Evolutionary conservation across 2,113 vertebrate species (phyloP), one percentile per base, ranked within the genome.

Genomic region (Leucoraja erinaceus): DNA sequence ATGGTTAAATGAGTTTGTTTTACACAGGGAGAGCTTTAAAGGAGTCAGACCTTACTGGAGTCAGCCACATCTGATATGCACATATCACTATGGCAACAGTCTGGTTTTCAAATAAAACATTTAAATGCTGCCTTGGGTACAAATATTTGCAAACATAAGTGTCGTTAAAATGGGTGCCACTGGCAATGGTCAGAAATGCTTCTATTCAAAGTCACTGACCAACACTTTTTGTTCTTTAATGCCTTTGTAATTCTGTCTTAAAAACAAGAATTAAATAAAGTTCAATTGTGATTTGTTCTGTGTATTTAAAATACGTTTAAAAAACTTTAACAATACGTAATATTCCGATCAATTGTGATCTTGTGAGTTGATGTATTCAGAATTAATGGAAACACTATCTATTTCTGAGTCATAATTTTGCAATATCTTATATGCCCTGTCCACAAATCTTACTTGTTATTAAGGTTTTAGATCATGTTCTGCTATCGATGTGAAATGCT

Each of bases 31-130:
- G 54, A 4, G 54, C 25, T 86, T 61, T 6, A 14, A 63, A 63
- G 59, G 83, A 14, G 5, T 18, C 83, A 88, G 59, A 31, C n/a
- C 59, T 86, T 63, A 0, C 12, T 31, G n/a, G 0, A 16, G 11
- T n/a, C 59, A 61, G 28, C 12, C 59, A 31, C 11, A 31, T 63
- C 12, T 31, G 28, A 66, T 31, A 18, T 63, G n/a, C n/a, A n/a
- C 59, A 31, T 18, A 88, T 88, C 83, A 31, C 83, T 31, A 88
- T 88, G 83, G 61, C 83, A 88, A 88, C 83, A 88, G 59, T 1
- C 5, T 63, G 28, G 5, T n/a, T 88, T 31, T 33, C 28, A 63
- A 31, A 72, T 72, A 72, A 86, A 66, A 88, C 4, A 66, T 14
- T 31, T 14, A 31, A 63, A 14, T 33, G 59, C 59, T 0, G n/a